These are phyloP conservation scores for Drosophila mimetica DNA, from an alignment of 2,888 invertebrate species.

Conservation along the genomic window DNA sequence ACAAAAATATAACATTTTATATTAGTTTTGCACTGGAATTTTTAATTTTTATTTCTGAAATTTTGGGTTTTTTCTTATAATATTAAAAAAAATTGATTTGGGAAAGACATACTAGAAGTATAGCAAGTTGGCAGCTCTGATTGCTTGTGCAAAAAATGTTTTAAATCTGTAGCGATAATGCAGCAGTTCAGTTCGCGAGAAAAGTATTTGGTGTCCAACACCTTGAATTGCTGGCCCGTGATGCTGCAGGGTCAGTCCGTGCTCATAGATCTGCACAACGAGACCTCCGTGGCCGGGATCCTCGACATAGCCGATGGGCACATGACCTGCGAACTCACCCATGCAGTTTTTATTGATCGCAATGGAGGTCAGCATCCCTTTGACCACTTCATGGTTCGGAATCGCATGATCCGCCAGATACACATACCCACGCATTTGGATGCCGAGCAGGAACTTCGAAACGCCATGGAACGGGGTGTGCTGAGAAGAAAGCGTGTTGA, in stretches of 20 bases:
- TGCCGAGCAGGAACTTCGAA: conserved; percentile 59
- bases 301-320: conserved; percentile 80
- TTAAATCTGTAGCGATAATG: conserved; percentile 54
- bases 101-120: too few species aligned
- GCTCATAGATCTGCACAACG: conserved; percentile 83
- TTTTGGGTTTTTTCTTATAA: too few species aligned
- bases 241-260: conserved; percentile 78
- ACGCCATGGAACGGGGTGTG: conserved; percentile 63
- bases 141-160: neutral
- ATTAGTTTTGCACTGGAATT: too few species aligned
- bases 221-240: conserved; percentile 77
- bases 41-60: too few species aligned
- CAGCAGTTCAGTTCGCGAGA: conserved; percentile 75
- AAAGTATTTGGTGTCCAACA: conserved; percentile 80
- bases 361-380: conserved; percentile 80
- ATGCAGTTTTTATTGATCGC: conserved; percentile 82
- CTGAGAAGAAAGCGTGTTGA: conserved; percentile 42
- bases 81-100: too few species aligned
- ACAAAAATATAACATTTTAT: too few species aligned
- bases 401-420: conserved; percentile 81
- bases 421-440: conserved; percentile 79
- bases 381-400: conserved; percentile 81
- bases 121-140: conserved; percentile 33
- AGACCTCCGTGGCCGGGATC: conserved; percentile 82
- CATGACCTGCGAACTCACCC: conserved; percentile 81